Base-by-base conservation (phyloP, 2,797 vertebrate species). In the Ctenosaura bakeri region DNA sequence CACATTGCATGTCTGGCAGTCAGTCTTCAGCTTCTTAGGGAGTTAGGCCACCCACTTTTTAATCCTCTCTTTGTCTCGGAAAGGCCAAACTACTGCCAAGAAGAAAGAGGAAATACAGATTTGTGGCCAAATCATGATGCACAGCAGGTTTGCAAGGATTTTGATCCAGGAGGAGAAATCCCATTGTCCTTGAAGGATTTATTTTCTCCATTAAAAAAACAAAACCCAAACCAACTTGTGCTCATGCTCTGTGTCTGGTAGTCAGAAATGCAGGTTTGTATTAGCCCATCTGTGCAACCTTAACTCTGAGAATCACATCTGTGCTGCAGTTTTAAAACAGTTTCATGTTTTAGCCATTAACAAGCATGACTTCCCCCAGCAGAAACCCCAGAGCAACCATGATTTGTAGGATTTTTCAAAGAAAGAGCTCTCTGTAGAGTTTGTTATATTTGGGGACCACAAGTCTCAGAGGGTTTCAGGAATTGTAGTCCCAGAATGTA, bases 11-110 rank as follows among this genome's bases (percentile, higher is more conserved):
- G 0, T 91, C 93, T 88, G 86, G 90, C 88, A 92, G 42, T 62
- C 62, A 83, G 82, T 89, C 8, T 24, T 89, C 83, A 91, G 22
- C 35, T 86, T 93, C 89, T 2, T 1, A 54, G 81, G 89, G 92
- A 92, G 92, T 16, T 69, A 78, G 84, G 56, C 13, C 79, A 78
- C 86, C 38, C 91, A 87, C 92, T 93, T 82, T 73, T 83, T 83
- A 16, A 85, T 76, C 84, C 54, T 38, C 3, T 74, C 85, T 79
- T 22, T 42, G 22, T 89, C 0, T 20, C 80, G 62, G 84, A 78
- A 87, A 87, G 54, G 66, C 52, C 38, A 54, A 26, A 35, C 16
- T 54, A 42, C 1, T 89, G 77, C 84, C 80, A 91, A 92, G 38
- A 59, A 22, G 13, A 42, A 73, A 56, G 24, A 38, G 52, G 54